These are phyloP conservation scores for Spilarctia lutea DNA, from an alignment of 2,888 invertebrate species.

Conservation along the genomic window DNA sequence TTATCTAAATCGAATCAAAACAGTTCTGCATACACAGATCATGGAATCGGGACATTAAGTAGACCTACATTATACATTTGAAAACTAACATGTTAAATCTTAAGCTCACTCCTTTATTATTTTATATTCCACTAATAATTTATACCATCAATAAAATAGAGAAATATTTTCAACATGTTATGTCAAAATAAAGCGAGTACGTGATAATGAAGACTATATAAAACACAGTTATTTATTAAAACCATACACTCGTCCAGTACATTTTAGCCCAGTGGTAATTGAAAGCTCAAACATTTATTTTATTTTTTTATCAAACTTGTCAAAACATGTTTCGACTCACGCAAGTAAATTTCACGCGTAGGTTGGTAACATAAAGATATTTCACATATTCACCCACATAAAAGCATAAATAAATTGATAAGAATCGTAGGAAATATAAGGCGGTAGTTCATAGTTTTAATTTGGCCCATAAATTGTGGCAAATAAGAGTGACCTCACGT, in stretches of 20 bases:
- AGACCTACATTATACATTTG: no score
- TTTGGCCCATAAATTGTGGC: constrained; percentile 48
- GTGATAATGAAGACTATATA: not conserved
- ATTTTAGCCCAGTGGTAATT: not conserved
- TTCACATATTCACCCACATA: constrained; percentile 21
- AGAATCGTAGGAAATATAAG: constrained; percentile 19
- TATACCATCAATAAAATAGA: not conserved
- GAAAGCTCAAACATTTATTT: not conserved
- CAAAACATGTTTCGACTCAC: constrained; percentile 7
- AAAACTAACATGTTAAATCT: no score
- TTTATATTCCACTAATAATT: not conserved
- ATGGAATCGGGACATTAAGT: no score
- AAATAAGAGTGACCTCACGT: constrained; percentile 50
- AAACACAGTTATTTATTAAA: not conserved
- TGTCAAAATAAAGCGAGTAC: not conserved
- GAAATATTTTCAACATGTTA: not conserved
- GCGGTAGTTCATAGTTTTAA: constrained; percentile 38
- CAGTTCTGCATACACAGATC: no score
- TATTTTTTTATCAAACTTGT: not conserved
- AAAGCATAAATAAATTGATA: constrained; percentile 13
- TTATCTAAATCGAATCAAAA: no score
- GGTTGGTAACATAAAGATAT: constrained; percentile 14
- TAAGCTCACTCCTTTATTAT: no score
- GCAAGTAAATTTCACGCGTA: constrained; percentile 10
- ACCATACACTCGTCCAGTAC: not conserved